Evolutionary conservation across 2,888 invertebrate genomes (phyloP).

Genomic region (Hyppa rectilinea): DNA sequence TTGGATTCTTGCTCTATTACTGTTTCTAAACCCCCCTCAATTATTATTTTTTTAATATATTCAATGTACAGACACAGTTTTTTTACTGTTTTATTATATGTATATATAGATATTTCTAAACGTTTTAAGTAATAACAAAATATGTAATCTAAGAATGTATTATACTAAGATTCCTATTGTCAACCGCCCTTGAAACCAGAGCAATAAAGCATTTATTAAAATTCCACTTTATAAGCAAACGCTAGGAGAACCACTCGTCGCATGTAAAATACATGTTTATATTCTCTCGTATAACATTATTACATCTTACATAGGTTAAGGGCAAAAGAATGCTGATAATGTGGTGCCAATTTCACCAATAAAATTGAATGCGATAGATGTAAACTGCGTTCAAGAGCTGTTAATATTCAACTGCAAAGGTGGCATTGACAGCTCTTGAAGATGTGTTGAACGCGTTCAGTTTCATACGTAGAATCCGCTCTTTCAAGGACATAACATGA

Average conservation of each 20-base stretch:
- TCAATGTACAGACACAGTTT: too few species aligned
- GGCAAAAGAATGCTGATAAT: not conserved
- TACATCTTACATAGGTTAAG: not conserved
- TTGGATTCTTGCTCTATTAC: too few species aligned
- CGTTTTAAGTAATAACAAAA: not conserved
- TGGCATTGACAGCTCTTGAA: not conserved
- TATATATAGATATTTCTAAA: too few species aligned
- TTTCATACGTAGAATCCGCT: not conserved
- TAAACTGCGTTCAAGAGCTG: too few species aligned
- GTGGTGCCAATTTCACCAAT: not conserved
- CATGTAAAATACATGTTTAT: slow-evolving; percentile 23
- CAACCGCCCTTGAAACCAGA: slow-evolving; percentile 34
- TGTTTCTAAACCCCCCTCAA: too few species aligned
- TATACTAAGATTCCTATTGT: slow-evolving; percentile 33
- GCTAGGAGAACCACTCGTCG: not conserved
- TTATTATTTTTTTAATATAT: too few species aligned
- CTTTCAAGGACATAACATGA: not conserved
- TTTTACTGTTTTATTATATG: too few species aligned
- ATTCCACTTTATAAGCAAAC: slow-evolving; percentile 41
- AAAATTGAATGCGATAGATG: too few species aligned
- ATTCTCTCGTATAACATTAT: slow-evolving; percentile 4
- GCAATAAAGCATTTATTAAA: slow-evolving; percentile 51
- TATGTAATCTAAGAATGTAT: slow-evolving; percentile 2
- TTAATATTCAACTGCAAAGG: too few species aligned
- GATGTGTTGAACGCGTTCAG: not conserved